Base-by-base conservation (phyloP, 1,140 invertebrate genomes). In the Brachionus rotundiformis region DNA sequence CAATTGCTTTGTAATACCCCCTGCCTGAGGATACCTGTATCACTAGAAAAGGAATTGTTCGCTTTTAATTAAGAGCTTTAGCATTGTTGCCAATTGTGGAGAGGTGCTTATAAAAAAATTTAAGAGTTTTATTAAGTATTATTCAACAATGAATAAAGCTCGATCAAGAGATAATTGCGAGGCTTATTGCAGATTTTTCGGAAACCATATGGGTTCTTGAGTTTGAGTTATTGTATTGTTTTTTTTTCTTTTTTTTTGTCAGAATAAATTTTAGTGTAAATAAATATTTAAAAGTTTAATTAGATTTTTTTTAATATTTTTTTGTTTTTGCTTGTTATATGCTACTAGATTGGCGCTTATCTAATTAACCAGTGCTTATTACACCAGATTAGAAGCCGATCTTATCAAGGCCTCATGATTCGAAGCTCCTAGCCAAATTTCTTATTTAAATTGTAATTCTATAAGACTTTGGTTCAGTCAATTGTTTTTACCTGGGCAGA, bases 21-120 rank as follows among this genome's bases (percentile, higher is more conserved):
- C 61, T 54, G 47, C 61, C 61, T 63, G 61, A 8, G 61, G 61
- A 29, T 63, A 63, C 61, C 61, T 63, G 61, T 63, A 63, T 63
- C 61, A 29, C 61, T 33, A 63, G 29, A 63, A 63, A 63, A 63
- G 61, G 61, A 63, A 63, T 63, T 63, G 7, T 63, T 63, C 23
- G 19, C 19, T 54, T 19, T 54, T 54, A 54, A 54, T 54, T 54
- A 54, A 19, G n/a, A 54, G 47, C 19, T 19, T 16, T 54, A 54
- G 47, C 47, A 54, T 54, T 19, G 47, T 19, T 54, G 47, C 47
- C 23, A 7, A 1, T 54, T 19, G n/a, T 19, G 23, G 47, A 54
- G 47, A 54, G 47, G 47, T 54, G 47, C 47, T 54, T 54, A 19
- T 23, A 54, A 7, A 54, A 54, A 54, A 11, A 19, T 54, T 54